Evolutionary conservation across 2,797 vertebrate genomes (phyloP), one percentile per base, ranked within the genome.

Genomic region (Coregonus sp.): DNA sequence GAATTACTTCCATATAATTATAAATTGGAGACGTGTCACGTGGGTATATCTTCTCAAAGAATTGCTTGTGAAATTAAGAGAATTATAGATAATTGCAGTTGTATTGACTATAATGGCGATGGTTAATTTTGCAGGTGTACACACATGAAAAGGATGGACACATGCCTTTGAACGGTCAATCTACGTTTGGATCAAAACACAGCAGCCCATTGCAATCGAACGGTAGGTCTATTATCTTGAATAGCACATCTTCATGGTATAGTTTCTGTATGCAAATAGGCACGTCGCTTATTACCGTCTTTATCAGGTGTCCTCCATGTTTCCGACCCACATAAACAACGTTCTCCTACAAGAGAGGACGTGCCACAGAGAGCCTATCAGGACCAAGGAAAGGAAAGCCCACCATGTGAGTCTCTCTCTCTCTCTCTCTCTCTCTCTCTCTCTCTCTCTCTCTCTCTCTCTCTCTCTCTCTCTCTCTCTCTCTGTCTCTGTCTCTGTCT

Each of bases 331-430:
- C 96, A 94, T 75, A 95, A 92, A 85, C 96, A 95, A 86, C 95
- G 95, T 90, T 94, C 84, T 86, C 90, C 92, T 63, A 83, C 93
- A 47, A 84, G 92, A 29, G 91, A 93, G 4, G 94, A 96, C 77
- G 94, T 96, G 82, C 75, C 86, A 74, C 94, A 93, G 89, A 95
- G 95, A 86, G 88, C 94, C 85, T 95, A 94, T 79, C 95, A 94
- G 89, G 96, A 96, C 91, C 96, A 93, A 92, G 93, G 92, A 6
- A 97, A 96, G 86, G 90, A 95, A 85, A 95, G 95, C 92, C 94
- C 94, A 81, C 94, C 94, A 80, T 73, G 76, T 47, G 33, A 20
- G 73, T 56, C 47, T 68, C 73, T 63, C 33, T 33, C 40, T 40
- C 1, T 40, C 40, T 35, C 25, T 25, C 25, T 25, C 25, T 25